Percentiles rank a stretch among this genome's conserved stretches.
phyloP scores from a whole-genome alignment of 35 echinoderm and acorn worm species.

The Hemicentrotus pulcherrimus region DNA sequence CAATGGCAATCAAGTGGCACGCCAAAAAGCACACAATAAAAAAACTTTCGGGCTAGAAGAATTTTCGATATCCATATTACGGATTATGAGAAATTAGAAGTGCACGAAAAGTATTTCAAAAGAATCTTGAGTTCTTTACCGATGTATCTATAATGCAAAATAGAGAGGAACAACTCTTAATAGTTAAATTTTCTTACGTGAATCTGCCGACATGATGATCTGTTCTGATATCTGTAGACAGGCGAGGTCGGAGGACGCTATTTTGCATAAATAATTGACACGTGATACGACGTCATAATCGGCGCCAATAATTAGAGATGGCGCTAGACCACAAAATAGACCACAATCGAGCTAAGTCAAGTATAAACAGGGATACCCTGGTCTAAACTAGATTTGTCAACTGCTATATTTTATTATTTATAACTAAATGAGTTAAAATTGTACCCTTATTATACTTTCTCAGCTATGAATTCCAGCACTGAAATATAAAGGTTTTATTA shows the following conservation, averaged over 20 bases:
- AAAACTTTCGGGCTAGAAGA: background rate
- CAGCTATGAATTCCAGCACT: too few relatives aligned
- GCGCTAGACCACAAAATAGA: background rate
- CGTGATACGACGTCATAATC: background rate
- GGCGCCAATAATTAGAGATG: background rate
- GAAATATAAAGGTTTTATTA: too few relatives aligned
- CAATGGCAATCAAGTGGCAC: background rate
- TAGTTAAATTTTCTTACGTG: background rate
- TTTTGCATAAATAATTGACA: conserved; percentile 6
- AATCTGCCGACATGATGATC: background rate
- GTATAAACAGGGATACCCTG: too few relatives aligned
- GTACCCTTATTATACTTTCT: too few relatives aligned
- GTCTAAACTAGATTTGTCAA: too few relatives aligned
- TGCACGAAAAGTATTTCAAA: background rate
- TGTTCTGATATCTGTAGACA: background rate
- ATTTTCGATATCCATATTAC: background rate
- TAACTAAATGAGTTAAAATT: too few relatives aligned
- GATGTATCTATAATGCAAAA: background rate
- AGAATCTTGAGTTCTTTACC: background rate
- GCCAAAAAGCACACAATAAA: background rate
- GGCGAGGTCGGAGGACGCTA: background rate
- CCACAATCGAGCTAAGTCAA: background rate
- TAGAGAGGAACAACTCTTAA: background rate
- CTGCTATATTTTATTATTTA: too few relatives aligned
- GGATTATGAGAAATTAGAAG: background rate